Base-by-base conservation (phyloP, 2,113 vertebrate genomes). In the Phasianus colchicus region DNA sequence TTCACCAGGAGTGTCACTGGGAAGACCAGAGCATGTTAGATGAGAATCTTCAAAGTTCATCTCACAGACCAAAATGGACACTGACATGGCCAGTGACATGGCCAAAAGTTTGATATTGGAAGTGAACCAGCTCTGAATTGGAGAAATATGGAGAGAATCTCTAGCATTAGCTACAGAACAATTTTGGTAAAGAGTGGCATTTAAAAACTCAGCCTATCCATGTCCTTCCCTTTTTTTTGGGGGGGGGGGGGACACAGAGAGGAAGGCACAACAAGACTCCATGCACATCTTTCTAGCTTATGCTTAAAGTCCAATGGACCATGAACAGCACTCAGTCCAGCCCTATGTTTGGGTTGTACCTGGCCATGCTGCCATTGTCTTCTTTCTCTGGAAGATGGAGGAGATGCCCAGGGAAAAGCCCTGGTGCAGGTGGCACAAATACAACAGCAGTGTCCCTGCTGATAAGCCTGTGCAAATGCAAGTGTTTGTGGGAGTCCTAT, bases 311-410 rank as follows among this genome's bases (percentile, higher is more conserved):
- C 14, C 30, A 25, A 1, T 0, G 0, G 40, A 36, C 15, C 21
- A 13, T 21, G 20, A 18, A 10, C 34, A 48, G 7, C 65, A 6
- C 20, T n/a, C 36, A 63, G 40, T 18, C 42, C 21, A 69, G 40
- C 21, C 42, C 25, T 1, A 0, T 48, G 38, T 10, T 1, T 13
- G 32, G 38, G 12, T 1, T 13, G 32, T 57, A 52, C 4, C 47
- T 3, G 2, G 43, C 8, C 11, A 32, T 32, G 24, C 30, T 69
- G 60, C 30, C 6, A 2, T 30, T 29, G 15, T 70, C 13, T 4
- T 52, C 36, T 30, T 20, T n/a, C 3, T 36, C 2, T 57, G 18
- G 30, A 10, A 19, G 17, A n/a, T 57, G 17, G 30, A 57, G 25
- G 48, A 55, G 36, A 11, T 27, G 13, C 20, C 9, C 7, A 1